Base-by-base conservation (phyloP, 2,888 invertebrate genomes). In the Drosophila subsilvestris region DNA sequence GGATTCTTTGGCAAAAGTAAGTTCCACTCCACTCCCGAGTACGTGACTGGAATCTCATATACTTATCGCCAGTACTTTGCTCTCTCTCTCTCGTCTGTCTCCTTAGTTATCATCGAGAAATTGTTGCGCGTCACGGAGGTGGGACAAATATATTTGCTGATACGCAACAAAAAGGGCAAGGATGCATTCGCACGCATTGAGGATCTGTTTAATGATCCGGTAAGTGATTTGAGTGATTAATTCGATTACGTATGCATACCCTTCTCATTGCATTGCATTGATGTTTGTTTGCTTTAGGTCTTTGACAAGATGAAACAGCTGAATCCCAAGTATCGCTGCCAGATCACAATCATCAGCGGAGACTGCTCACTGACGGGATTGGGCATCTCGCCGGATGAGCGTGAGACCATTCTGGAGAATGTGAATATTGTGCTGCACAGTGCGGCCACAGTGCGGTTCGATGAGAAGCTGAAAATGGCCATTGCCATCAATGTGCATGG, bases 361-460 rank as follows among this genome's bases (percentile, higher is more conserved):
- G 93, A 93, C 68, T 92, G 92, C 66, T 89, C 90, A 6, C 74
- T 91, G 49, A 90, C 91, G 0, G 90, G 82, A 0, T 69, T 93
- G 63, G 93, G 93, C 50, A 90, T 93, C 47, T 89, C 90, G 2
- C 59, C 79, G 2, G 81, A 84, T 42, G 92, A 93, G 73, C 90
- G 92, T 25, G 89, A 89, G 56, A 78, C 89, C n/a, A 80, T 93
- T 37, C 87, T 84, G 71, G 90, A 92, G 65, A 91, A 91, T 67
- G 90, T 91, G 22, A 93, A 95, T 84, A 93, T 95, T 76, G 93
- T 95, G 1, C 96, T 99, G 91, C 98, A 99, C 90, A 97, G 96
- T 12, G 98, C 98, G 0, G 99, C 98, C 1, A 98, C 98, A 0
- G 97, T 99, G 8, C 88, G 92, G 5, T 96, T 96, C 87, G 95